Percentiles rank a stretch among this genome's conserved stretches.
Evolutionary conservation across 1,140 invertebrate genomes (phyloP).

Genomic region (Drosophila cardini): DNA sequence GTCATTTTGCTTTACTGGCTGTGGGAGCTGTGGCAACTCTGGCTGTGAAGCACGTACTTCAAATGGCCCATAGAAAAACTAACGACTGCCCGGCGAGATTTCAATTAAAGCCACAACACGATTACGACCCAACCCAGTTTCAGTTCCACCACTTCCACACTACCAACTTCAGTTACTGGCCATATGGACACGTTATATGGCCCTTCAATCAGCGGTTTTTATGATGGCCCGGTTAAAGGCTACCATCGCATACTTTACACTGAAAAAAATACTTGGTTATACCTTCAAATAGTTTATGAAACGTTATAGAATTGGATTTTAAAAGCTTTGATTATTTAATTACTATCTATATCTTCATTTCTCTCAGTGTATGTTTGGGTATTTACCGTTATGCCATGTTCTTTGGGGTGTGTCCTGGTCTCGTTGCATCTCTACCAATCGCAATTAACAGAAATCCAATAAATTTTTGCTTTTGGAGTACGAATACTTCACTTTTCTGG

Average conservation of each 20-base stretch:
- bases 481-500: slow-evolving; percentile 1
- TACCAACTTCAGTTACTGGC: slow-evolving; percentile 21
- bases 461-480: slow-evolving; percentile 43
- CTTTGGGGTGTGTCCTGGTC: slow-evolving; percentile 52
- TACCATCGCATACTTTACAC: slow-evolving; percentile 42
- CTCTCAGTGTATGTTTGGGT: slow-evolving; percentile 23
- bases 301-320: neutral
- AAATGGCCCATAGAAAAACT: slow-evolving; percentile 64
- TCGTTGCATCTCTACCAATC: slow-evolving; percentile 51
- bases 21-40: slow-evolving; percentile 14
- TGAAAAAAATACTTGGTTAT: slow-evolving; percentile 7
- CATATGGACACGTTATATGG: slow-evolving; percentile 53
- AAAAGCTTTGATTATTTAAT: neutral
- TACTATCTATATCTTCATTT: neutral
- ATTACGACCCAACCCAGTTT: slow-evolving; percentile 46
- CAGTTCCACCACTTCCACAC: neutral
- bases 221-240: slow-evolving; percentile 59
- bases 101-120: slow-evolving; percentile 69
- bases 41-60: slow-evolving; percentile 68
- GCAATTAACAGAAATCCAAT: slow-evolving; percentile 75
- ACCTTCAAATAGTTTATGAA: too few species aligned
- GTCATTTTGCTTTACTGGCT: slow-evolving; percentile 7
- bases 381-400: slow-evolving; percentile 56
- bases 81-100: slow-evolving; percentile 60
- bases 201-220: slow-evolving; percentile 55